Evolutionary conservation across 2,113 vertebrate species (phyloP).

Genomic region (Salvelinus sp.): DNA sequence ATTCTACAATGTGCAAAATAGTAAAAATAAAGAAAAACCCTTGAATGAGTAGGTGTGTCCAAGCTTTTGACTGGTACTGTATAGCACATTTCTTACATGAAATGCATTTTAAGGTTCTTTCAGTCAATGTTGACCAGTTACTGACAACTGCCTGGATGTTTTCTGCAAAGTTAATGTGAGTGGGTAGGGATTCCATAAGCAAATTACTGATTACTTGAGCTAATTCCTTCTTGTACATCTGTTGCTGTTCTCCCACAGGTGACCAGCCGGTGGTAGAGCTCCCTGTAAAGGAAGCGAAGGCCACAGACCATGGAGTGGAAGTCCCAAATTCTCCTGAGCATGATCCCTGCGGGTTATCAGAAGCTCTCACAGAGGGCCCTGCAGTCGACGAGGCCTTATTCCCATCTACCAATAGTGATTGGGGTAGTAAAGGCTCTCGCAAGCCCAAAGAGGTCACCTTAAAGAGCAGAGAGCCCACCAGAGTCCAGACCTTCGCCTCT

Average conservation of each 20-base stretch:
- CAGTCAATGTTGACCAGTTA: no score
- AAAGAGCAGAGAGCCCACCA: conserved; percentile 46
- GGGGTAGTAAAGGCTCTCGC: conserved; percentile 21
- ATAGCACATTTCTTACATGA: no score
- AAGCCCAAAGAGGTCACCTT: conserved; percentile 50
- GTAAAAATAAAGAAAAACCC: no score
- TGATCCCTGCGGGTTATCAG: neutral
- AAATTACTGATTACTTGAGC: neutral
- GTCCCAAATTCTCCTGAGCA: neutral
- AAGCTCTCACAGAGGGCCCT: neutral
- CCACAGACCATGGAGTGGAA: neutral
- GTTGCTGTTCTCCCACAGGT: neutral
- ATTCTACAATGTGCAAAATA: no score
- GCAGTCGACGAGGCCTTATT: neutral
- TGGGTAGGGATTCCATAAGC: neutral
- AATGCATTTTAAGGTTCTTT: no score
- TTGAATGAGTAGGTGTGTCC: no score
- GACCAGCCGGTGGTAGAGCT: neutral
- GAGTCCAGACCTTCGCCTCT: conserved; percentile 50
- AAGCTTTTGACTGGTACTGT: no score
- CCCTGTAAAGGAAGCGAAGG: neutral
- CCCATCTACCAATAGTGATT: neutral
- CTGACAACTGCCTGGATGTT: neutral
- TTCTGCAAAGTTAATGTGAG: neutral
- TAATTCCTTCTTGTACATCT: neutral